These are phyloP conservation scores for Pachydiplax longipennis DNA, from an alignment of 2,888 invertebrate genomes.

Conservation along the genomic window DNA sequence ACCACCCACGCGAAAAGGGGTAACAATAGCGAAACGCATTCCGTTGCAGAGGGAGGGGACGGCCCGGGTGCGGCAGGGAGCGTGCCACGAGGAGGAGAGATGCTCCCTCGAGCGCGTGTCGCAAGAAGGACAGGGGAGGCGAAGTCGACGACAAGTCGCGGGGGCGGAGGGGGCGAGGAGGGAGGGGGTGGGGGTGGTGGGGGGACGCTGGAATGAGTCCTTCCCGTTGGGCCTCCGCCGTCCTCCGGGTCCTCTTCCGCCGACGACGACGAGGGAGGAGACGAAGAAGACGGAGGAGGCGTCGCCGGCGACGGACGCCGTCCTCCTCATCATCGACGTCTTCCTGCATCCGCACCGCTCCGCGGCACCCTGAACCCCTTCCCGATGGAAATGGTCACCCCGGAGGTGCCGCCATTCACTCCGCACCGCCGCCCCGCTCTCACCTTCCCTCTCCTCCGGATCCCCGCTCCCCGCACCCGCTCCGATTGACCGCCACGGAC, in stretches of 20 bases:
- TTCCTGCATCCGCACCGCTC: neutral
- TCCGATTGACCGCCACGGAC: conserved; percentile 27
- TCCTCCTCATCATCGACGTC: neutral
- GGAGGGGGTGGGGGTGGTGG: neutral
- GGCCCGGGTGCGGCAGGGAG: conserved; percentile 37
- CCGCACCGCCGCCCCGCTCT: neutral
- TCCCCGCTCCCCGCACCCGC: neutral
- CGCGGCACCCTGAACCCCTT: neutral
- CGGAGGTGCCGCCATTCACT: conserved; percentile 15
- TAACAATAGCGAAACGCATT: neutral
- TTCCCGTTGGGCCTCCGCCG: neutral
- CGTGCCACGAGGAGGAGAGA: conserved; percentile 37
- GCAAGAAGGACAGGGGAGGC: neutral
- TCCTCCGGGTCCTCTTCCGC: conserved; percentile 29
- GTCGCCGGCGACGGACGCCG: neutral
- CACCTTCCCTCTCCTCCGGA: neutral
- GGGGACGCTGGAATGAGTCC: neutral
- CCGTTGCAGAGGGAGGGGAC: conserved; percentile 20
- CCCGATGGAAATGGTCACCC: conserved; percentile 9
- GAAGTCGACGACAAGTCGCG: neutral
- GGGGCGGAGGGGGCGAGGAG: neutral
- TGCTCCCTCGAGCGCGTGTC: conserved; percentile 17
- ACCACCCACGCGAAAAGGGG: neutral
- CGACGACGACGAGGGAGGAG: conserved; percentile 16
- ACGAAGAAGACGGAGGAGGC: neutral